Percentiles rank a stretch among this genome's conserved stretches.
Conservation (phyloP, 2,113 vertebrate genomes). For the Chamaetylas fuelleborni region DNA sequence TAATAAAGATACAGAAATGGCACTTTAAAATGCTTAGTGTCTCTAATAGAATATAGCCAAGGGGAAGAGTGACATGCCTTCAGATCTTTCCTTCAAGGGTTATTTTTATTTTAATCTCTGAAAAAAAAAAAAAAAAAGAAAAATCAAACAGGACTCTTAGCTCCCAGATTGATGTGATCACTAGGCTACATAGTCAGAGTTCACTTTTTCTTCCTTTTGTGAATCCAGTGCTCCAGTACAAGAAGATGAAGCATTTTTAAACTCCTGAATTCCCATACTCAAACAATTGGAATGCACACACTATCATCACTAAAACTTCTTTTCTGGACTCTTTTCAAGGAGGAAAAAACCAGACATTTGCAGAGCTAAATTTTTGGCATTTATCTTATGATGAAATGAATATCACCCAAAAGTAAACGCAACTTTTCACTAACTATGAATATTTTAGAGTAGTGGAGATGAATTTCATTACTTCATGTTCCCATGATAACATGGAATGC, state of each 20-base stretch:
- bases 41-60: not conserved
- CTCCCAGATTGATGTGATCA: not conserved
- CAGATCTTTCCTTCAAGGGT: not conserved
- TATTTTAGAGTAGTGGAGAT: not conserved
- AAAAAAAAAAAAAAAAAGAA: not conserved
- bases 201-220: not conserved
- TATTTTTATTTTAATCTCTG: not conserved
- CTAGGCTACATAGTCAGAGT: not conserved
- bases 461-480: not conserved
- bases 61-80: not conserved
- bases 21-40: not conserved
- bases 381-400: not conserved
- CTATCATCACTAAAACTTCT: not conserved
- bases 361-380: not conserved
- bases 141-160: not conserved
- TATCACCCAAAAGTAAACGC: not conserved
- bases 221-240: not conserved
- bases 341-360: not conserved
- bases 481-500: not conserved
- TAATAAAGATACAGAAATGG: not conserved
- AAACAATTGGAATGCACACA: not conserved
- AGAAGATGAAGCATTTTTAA: not conserved
- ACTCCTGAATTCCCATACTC: not conserved
- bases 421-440: not conserved
- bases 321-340: not conserved